These are phyloP conservation scores for Camponotus floridanus DNA, from an alignment of 1,140 invertebrate genomes.

Conservation along the genomic window DNA sequence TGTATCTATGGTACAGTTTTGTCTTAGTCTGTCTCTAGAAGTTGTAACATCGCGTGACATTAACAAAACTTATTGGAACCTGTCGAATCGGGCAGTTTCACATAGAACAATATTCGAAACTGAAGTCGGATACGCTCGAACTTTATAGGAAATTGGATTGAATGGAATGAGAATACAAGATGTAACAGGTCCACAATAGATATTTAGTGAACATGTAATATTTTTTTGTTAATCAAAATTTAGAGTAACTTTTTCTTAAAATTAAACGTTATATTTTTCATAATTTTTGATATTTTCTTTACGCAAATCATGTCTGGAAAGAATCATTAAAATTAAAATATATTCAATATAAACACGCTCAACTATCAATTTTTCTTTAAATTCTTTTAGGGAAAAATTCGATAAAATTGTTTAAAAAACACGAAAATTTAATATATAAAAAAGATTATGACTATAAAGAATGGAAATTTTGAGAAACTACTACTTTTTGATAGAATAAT, in stretches of 20 bases:
- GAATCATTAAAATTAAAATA: too few relatives aligned
- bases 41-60: conserved; percentile 15
- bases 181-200: not conserved
- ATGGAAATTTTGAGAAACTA: too few relatives aligned
- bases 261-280: not conserved
- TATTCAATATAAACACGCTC: too few relatives aligned
- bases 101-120: conserved; percentile 7
- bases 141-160: not conserved
- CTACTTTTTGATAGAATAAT: not conserved
- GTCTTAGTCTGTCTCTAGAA: not conserved
- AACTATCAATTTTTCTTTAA: too few relatives aligned
- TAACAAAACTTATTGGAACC: conserved; percentile 37
- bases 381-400: too few relatives aligned
- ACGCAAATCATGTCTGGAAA: not conserved
- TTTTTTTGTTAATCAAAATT: not conserved
- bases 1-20: not conserved
- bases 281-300: not conserved
- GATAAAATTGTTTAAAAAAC: too few relatives aligned
- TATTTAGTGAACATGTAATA: not conserved
- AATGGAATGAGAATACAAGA: not conserved
- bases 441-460: too few relatives aligned
- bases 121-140: not conserved
- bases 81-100: conserved; percentile 17
- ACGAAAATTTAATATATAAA: too few relatives aligned
- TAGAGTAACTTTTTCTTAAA: not conserved